These are phyloP conservation scores for Andrena bucephala DNA, from an alignment of 2,888 invertebrate species.

Conservation along the genomic window DNA sequence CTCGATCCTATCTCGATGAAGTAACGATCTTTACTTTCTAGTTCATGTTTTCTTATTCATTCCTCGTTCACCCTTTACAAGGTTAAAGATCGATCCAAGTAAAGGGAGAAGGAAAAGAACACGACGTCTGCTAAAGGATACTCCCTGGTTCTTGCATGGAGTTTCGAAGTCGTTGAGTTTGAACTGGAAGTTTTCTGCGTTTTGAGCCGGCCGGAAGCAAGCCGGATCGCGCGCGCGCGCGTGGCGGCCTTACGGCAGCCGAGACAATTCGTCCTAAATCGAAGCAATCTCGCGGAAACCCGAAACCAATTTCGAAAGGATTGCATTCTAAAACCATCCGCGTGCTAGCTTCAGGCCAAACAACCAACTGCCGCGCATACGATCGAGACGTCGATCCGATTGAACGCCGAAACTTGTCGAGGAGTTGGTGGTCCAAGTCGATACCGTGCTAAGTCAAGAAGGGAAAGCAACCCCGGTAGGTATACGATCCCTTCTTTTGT, in stretches of 20 bases:
- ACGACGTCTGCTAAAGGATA: slow-evolving; percentile 37
- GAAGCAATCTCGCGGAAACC: slow-evolving; percentile 79
- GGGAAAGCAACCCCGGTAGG: slow-evolving; percentile 4
- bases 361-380: slow-evolving; percentile 51
- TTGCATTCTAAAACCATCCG: slow-evolving; percentile 80
- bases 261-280: slow-evolving; percentile 77
- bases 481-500: neutral
- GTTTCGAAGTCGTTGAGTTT: slow-evolving; percentile 43
- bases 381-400: slow-evolving; percentile 45
- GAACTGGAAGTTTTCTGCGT: slow-evolving; percentile 42
- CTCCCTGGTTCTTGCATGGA: slow-evolving; percentile 18
- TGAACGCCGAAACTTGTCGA: slow-evolving; percentile 44
- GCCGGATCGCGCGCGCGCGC: neutral
- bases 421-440: slow-evolving; percentile 27
- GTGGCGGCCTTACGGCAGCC: slow-evolving; percentile 49
- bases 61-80: neutral
- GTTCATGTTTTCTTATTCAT: neutral
- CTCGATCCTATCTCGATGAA: slow-evolving; percentile 37
- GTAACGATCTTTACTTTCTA: neutral
- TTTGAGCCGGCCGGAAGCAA: slow-evolving; percentile 26
- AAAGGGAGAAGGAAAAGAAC: slow-evolving; percentile 20
- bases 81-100: slow-evolving; percentile 10
- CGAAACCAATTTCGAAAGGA: slow-evolving; percentile 82
- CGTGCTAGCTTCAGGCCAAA: slow-evolving; percentile 70
- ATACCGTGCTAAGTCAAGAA: slow-evolving; percentile 42